Percentiles rank a stretch among this genome's conserved stretches.
Evolutionary conservation across 2,113 vertebrate genomes (phyloP).

Genomic region (Catharus minimus): DNA sequence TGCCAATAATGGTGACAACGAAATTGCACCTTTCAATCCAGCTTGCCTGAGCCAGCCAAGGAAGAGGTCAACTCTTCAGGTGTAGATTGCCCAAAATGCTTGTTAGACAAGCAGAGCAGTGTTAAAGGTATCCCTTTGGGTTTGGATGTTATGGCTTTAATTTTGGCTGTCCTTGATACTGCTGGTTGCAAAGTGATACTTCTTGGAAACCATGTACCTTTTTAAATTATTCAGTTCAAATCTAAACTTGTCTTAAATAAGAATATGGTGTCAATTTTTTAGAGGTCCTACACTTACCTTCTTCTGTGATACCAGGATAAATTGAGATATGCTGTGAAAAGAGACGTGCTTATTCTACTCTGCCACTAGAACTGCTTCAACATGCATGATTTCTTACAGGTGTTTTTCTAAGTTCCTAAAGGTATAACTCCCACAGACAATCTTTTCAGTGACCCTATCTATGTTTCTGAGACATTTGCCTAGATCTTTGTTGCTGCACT

Average conservation of each 20-base stretch:
- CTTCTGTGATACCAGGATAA: neutral
- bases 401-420: neutral
- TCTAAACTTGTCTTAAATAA: neutral
- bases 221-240: neutral
- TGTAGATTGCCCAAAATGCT: neutral
- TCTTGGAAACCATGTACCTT: neutral
- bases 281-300: neutral
- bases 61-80: neutral
- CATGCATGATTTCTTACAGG: neutral
- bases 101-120: neutral
- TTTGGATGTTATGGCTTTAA: neutral
- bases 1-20: neutral
- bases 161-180: neutral
- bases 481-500: neutral
- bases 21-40: neutral
- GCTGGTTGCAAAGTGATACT: neutral
- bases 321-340: neutral
- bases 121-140: neutral
- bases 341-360: neutral
- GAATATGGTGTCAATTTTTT: neutral
- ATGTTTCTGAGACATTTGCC: neutral
- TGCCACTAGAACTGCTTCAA: neutral
- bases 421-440: accelerated
- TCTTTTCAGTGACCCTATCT: neutral
- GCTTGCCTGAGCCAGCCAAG: neutral